Evolutionary conservation across 2,888 invertebrate species (phyloP).

Genomic region (Keiferia lycopersicella): DNA sequence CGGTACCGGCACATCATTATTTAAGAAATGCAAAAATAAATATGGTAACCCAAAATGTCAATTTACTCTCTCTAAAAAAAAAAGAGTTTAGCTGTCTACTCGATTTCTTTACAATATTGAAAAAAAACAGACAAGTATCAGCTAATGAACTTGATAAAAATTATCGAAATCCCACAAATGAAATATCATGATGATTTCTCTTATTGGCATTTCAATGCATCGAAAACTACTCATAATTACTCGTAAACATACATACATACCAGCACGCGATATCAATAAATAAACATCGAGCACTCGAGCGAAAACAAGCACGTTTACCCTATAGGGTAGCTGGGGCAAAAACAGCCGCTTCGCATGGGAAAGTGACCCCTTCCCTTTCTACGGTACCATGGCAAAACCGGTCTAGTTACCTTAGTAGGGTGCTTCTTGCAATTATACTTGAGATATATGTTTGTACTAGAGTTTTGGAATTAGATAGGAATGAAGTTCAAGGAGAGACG

Average conservation of each 20-base stretch:
- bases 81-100: too few relatives aligned
- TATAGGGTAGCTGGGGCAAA: slow-evolving; percentile 44
- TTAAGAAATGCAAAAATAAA: too few relatives aligned
- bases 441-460: too few relatives aligned
- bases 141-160: too few relatives aligned
- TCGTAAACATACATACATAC: slow-evolving; percentile 1
- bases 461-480: too few relatives aligned
- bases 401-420: background rate
- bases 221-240: background rate
- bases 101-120: too few relatives aligned
- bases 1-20: too few relatives aligned
- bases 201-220: background rate
- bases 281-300: slow-evolving; percentile 5
- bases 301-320: slow-evolving; percentile 14
- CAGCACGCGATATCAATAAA: slow-evolving; percentile 22
- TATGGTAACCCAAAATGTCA: too few relatives aligned
- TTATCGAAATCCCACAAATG: too few relatives aligned
- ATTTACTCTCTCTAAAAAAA: too few relatives aligned
- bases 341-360: slow-evolving; percentile 62
- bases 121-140: too few relatives aligned
- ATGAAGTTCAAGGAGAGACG: too few relatives aligned
- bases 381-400: slow-evolving; percentile 35
- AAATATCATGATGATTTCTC: background rate
- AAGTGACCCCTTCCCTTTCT: slow-evolving; percentile 62
- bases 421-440: background rate